Percentiles rank a stretch among this genome's conserved stretches.
Evolutionary conservation across 2,888 invertebrate species (phyloP).

Genomic region (Polyommatus iphigenia): DNA sequence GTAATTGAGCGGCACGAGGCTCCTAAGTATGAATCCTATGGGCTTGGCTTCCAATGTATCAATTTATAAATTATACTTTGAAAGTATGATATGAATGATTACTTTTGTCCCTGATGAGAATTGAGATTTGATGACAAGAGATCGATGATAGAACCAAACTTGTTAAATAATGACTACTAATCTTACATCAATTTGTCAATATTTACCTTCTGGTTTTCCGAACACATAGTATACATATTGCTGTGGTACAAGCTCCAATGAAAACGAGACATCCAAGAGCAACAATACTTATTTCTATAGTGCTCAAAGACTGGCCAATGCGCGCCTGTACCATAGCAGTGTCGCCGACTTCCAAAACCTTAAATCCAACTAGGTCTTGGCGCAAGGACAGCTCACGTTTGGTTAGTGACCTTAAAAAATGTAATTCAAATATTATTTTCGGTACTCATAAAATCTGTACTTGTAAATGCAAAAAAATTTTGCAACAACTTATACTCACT

Average conservation of each 20-base stretch:
- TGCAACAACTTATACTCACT: conserved; percentile 72
- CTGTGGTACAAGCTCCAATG: conserved; percentile 88
- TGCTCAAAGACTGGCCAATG: conserved; percentile 74
- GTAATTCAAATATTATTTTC: not conserved
- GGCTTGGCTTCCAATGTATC: not conserved
- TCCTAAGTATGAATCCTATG: conserved; percentile 8
- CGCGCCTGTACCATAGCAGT: conserved; percentile 64
- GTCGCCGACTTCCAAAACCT: conserved; percentile 83
- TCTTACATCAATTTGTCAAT: conserved; percentile 4
- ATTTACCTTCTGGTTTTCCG: conserved; percentile 81
- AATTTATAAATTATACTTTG: not conserved
- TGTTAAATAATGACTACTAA: not conserved
- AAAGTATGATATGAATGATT: not conserved
- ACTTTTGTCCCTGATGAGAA: not conserved
- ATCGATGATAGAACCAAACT: not conserved
- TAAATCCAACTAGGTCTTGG: conserved; percentile 83
- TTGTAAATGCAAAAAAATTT: not conserved
- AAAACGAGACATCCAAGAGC: conserved; percentile 90
- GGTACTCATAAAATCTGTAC: not conserved
- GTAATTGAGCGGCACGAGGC: conserved; percentile 4
- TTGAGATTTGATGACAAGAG: not conserved
- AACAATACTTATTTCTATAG: conserved; percentile 89
- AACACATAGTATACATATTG: conserved; percentile 88
- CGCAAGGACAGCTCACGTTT: conserved; percentile 81
- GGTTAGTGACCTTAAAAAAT: conserved; percentile 79